Evolutionary conservation across 2,113 vertebrate species (phyloP).

Genomic region (Tinamus guttatus): DNA sequence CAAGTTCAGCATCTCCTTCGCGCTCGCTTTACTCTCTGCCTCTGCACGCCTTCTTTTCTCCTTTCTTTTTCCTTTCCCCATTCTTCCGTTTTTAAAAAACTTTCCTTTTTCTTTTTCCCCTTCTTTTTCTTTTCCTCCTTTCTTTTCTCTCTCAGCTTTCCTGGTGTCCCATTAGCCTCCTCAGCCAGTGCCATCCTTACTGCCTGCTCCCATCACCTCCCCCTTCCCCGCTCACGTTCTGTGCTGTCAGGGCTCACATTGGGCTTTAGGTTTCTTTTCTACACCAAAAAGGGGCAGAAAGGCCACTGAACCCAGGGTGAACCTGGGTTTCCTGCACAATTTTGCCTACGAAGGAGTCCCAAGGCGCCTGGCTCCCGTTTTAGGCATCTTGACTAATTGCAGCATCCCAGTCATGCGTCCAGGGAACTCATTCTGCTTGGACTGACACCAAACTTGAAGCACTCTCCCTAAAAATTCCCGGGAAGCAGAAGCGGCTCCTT

Average conservation of each 20-base stretch:
- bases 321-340: background rate
- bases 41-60: background rate
- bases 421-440: background rate
- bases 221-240: background rate
- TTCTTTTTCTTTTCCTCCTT: no score
- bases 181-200: no score
- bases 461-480: background rate
- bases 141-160: no score
- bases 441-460: background rate
- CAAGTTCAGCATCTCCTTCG: background rate
- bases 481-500: background rate
- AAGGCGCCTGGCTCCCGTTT: background rate
- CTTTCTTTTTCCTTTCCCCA: no score
- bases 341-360: background rate
- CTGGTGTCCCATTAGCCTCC: no score
- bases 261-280: background rate
- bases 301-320: background rate
- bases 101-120: no score
- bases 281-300: background rate
- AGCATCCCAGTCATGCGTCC: background rate
- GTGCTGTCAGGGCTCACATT: background rate
- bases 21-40: fast-evolving
- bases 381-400: background rate
- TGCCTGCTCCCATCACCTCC: background rate
- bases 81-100: no score